Base-by-base conservation (phyloP, 2,888 invertebrate species). In the Eupithecia pulchellata region DNA sequence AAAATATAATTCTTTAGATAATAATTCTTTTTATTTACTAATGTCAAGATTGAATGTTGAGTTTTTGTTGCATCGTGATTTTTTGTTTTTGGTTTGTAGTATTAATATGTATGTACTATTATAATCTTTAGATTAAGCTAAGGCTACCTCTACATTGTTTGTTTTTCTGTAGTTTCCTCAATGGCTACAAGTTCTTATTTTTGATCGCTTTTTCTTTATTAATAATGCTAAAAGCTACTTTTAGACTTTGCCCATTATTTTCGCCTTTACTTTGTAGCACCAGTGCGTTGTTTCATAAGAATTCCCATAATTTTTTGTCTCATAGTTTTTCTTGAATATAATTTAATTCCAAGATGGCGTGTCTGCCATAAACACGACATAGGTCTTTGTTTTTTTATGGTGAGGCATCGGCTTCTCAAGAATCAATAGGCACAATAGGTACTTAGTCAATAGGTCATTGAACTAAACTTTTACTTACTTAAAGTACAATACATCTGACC, bases 271-370 rank as follows among this genome's bases (percentile, higher is more conserved):
- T 2, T 4, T 4, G 4, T 6, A 4, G 4, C 8, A 30, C 39
- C 39, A 47, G 27, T 57, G 14, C 6, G 57, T 14, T 57, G 29
- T 29, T 57, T 57, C 17, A 57, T 29, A 57, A 29, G 17, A 17
- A 17, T 29, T 57, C 29, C 29, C 57, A 57, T 57, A 29, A 0
- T 17, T 57, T 57, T 29, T 57, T 55, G 55, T 55, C n/a, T 9
- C 42, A 27, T 55, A 27, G 55, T 55, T 55, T 55, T 55, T 55
- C 55, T 27, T 2, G 25, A 14, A 55, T 55, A 14, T 14, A 55
- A 55, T 27, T 55, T 55, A 27, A 27, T 29, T 57, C 57, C 57
- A 57, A 57, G 29, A 57, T 57, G 17, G 57, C 57, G 57, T 57
- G 57, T 17, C 29, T 29, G 8, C 57, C 57, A 57, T 57, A 57